These are phyloP conservation scores for Arrhamphus sclerolepis DNA, from an alignment of 2,797 vertebrate genomes.

Conservation along the genomic window DNA sequence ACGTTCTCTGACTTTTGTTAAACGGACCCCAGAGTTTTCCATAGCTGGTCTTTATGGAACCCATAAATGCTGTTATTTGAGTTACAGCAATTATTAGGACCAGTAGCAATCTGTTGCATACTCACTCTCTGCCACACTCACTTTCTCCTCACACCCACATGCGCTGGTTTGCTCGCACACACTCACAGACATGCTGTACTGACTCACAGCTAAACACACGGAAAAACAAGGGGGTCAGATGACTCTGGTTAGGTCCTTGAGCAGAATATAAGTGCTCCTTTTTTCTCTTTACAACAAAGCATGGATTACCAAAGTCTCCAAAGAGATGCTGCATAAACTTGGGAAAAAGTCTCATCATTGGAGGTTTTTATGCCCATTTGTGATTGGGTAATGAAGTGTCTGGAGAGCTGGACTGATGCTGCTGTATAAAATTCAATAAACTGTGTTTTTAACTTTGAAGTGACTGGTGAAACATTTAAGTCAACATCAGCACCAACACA, in stretches of 20 bases:
- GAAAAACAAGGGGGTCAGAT: slow-evolving; percentile 69
- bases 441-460: too few relatives aligned
- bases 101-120: slow-evolving; percentile 57
- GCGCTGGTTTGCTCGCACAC: slow-evolving; percentile 13
- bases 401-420: not conserved
- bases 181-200: slow-evolving; percentile 42
- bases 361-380: slow-evolving; percentile 10
- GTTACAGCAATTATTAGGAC: slow-evolving; percentile 51
- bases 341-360: not conserved
- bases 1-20: slow-evolving; percentile 16
- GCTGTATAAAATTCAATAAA: too few relatives aligned
- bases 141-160: slow-evolving; percentile 30
- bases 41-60: slow-evolving; percentile 50
- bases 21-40: slow-evolving; percentile 45
- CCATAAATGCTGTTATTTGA: slow-evolving; percentile 58
- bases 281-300: slow-evolving; percentile 40
- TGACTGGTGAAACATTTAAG: not conserved
- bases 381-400: not conserved
- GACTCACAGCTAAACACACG: slow-evolving; percentile 57
- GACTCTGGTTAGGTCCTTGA: slow-evolving; percentile 58
- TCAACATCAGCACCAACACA: not conserved
- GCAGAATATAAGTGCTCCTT: slow-evolving; percentile 40
- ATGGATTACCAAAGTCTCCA: slow-evolving; percentile 20
- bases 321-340: slow-evolving; percentile 24
- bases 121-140: slow-evolving; percentile 29